phyloP scores from a whole-genome alignment of 2,888 invertebrate species.

The Phymatocera aterrima region DNA sequence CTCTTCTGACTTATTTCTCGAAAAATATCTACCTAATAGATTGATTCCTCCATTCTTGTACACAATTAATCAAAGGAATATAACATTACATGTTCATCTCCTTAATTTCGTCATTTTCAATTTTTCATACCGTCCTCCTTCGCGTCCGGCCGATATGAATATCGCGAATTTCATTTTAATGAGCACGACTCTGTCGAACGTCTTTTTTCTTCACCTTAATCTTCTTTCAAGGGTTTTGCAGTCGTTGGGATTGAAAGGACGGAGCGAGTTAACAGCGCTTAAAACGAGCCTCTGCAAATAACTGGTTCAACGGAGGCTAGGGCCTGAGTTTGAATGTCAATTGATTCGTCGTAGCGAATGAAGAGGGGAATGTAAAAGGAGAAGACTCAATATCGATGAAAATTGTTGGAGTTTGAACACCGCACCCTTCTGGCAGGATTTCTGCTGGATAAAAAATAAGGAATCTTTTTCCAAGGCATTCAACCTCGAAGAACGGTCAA shows the following conservation, averaged over 20 bases:
- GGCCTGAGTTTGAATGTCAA: background rate
- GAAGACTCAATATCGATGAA: background rate
- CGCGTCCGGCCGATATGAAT: too few relatives aligned
- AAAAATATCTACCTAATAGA: too few relatives aligned
- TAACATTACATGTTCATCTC: too few relatives aligned
- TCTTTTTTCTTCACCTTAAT: background rate
- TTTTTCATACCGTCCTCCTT: too few relatives aligned
- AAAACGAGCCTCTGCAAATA: conserved; percentile 13
- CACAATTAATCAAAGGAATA: too few relatives aligned
- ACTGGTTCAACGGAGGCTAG: background rate
- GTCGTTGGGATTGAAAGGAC: conserved; percentile 2
- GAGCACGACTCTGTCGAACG: background rate
- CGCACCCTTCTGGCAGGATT: background rate
- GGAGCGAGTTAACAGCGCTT: conserved; percentile 5
- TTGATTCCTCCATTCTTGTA: too few relatives aligned
- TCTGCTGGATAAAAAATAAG: background rate
- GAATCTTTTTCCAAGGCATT: background rate
- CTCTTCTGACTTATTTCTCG: too few relatives aligned
- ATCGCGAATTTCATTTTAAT: background rate
- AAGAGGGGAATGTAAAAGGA: background rate
- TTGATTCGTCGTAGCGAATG: background rate
- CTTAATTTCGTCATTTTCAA: too few relatives aligned
- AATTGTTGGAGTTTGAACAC: background rate
- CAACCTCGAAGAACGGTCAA: background rate
- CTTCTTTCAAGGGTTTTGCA: background rate